phyloP scores from a whole-genome alignment of 2,888 invertebrate species.

The Tachina grossa region DNA sequence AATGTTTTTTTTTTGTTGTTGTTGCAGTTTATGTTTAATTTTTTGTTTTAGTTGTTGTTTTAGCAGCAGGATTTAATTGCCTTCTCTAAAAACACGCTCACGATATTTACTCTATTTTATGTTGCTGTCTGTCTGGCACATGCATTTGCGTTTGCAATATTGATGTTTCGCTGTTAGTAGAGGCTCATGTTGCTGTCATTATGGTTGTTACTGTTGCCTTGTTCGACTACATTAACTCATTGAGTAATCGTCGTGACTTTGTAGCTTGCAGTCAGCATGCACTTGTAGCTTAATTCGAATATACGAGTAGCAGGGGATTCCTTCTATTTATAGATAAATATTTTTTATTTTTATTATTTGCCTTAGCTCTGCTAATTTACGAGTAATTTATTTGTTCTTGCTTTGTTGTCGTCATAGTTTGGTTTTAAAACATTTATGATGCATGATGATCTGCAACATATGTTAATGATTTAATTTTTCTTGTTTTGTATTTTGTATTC shows the following conservation, averaged over 20 bases:
- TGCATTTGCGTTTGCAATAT: slow-evolving; percentile 41
- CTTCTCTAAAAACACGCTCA: slow-evolving; percentile 61
- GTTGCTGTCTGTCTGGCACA: slow-evolving; percentile 60
- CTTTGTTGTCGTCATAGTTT: slow-evolving; percentile 18
- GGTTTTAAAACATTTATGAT: slow-evolving; percentile 45
- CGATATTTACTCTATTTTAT: slow-evolving; percentile 34
- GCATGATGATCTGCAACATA: slow-evolving; percentile 57
- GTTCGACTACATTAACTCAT: slow-evolving; percentile 62
- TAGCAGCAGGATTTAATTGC: slow-evolving; percentile 54
- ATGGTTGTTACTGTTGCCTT: slow-evolving; percentile 27
- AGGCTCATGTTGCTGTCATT: slow-evolving; percentile 1
- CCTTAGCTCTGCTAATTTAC: slow-evolving; percentile 30
- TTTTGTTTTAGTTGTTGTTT: slow-evolving; percentile 1
- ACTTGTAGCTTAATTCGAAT: slow-evolving; percentile 65
- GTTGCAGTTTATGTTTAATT: slow-evolving; percentile 5
- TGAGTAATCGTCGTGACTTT: slow-evolving; percentile 66
- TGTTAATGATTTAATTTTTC: slow-evolving; percentile 60
- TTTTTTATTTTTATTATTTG: not conserved
- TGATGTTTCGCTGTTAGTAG: slow-evolving; percentile 33
- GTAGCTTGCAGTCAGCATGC: slow-evolving; percentile 62
- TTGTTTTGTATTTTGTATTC: slow-evolving; percentile 23
- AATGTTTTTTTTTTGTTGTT: not conserved
- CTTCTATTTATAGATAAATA: not conserved
- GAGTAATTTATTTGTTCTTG: slow-evolving; percentile 9
- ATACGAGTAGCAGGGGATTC: slow-evolving; percentile 56